Evolutionary conservation across 92 coral and sea anemone genomes (phyloP).

Genomic region (Porites lobata): DNA sequence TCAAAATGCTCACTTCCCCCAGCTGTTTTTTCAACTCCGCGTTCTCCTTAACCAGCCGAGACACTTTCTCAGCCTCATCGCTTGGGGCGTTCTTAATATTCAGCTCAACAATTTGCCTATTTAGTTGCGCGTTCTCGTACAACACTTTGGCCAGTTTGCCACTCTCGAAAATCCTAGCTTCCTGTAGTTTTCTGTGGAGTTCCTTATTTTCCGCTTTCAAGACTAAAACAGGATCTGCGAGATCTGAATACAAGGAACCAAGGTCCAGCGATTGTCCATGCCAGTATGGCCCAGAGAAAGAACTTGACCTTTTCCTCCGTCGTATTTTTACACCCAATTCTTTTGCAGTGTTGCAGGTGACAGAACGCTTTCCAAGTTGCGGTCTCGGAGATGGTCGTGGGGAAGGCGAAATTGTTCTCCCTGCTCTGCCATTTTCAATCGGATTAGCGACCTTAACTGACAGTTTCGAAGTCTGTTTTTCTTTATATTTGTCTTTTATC

Average conservation of each 20-base stretch:
- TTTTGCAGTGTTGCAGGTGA: constrained; percentile 57
- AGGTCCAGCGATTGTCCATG: constrained; percentile 41
- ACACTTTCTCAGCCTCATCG: constrained; percentile 62
- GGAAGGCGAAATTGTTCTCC: not conserved
- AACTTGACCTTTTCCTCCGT: constrained; percentile 19
- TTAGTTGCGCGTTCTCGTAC: constrained; percentile 79
- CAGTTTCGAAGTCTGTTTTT: constrained; percentile 12
- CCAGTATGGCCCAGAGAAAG: constrained; percentile 39
- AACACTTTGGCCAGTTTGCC: constrained; percentile 85
- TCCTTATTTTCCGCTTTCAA: constrained; percentile 75
- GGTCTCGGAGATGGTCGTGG: constrained; percentile 47
- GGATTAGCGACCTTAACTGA: constrained; percentile 26
- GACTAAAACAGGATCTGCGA: constrained; percentile 36
- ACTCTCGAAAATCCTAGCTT: constrained; percentile 78
- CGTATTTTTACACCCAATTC: constrained; percentile 40
- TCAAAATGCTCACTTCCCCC: constrained; percentile 90
- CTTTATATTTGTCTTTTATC: constrained; percentile 41
- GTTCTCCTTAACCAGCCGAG: constrained; percentile 78
- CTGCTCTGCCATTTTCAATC: not conserved
- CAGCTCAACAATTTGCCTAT: constrained; percentile 73
- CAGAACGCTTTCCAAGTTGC: constrained; percentile 63
- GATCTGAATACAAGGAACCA: constrained; percentile 9
- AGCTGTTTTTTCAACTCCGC: constrained; percentile 82
- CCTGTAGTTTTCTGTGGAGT: constrained; percentile 67
- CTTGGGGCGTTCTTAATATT: constrained; percentile 44